Evolutionary conservation across 2,888 invertebrate genomes (phyloP), one percentile per base, ranked within the genome.

Genomic region (Cephalotes varians): DNA sequence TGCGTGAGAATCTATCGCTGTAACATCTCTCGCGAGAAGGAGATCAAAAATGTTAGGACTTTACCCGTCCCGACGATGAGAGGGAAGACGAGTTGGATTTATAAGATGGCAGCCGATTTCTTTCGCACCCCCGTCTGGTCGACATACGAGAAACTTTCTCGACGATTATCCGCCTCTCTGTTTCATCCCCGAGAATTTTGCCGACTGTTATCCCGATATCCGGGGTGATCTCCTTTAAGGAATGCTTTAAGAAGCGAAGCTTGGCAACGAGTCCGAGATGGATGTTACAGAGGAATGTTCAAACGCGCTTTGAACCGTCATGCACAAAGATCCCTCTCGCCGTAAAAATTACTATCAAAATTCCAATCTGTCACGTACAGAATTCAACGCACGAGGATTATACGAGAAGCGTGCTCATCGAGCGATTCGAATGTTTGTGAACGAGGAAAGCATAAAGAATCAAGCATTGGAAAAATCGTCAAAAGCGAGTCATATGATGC

Each of bases 1-100:
- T 40, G 54, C 18, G 34, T 37, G 47, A 65, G 25, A 72, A 21
- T 65, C 51, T 47, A 54, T 47, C 10, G 31, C 40, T 34, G n/a
- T 54, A 65, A 49, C 58, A n/a, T 72, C 51, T 76, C n/a, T 49
- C 51, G 12, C 58, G 65, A 56, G 28, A 34, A 71, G 12, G 64
- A 34, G 62, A 51, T 77, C 82, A 83, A 85, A 82, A 81, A 82
- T 62, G 58, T 62, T 82, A 72, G 65, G 51, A 77, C 56, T 56
- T 58, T n/a, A 54, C 47, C 58, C 72, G 65, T 49, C 15, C 7
- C 21, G n/a, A 51, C 54, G 34, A 49, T 25, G 51, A 28, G n/a
- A 10, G 47, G 15, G 9, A 18, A 79, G 56, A 44, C 54, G 31
- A 72, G n/a, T 60, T 72, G 56, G 72, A 82, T 84, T 82, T 69